Conservation (phyloP, 2,113 vertebrate species). For the Eublepharis macularius region DNA sequence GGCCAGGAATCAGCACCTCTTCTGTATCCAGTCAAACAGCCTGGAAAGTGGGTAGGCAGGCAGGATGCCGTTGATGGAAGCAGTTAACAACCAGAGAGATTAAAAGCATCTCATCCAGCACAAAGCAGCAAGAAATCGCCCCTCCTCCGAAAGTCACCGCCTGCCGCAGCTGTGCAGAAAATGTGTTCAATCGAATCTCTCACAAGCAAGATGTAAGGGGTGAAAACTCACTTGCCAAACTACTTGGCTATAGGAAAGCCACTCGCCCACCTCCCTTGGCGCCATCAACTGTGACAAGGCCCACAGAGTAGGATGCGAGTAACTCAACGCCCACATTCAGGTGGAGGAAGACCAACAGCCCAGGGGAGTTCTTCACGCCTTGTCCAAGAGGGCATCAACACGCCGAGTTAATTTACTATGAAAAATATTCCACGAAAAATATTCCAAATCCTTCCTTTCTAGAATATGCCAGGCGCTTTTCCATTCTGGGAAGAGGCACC, state of each 20-base stretch:
- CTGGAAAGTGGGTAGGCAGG: fast-evolving
- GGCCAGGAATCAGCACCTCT: fast-evolving
- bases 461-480: background rate
- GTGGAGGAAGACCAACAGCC: background rate
- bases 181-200: no score
- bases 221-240: no score
- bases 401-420: background rate
- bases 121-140: background rate
- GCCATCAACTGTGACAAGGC: background rate
- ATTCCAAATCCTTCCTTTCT: background rate
- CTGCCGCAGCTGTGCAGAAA: no score
- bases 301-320: background rate
- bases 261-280: background rate
- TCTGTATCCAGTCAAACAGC: background rate
- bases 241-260: background rate
- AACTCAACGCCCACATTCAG: no score
- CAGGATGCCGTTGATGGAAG: fast-evolving
- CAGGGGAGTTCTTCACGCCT: background rate
- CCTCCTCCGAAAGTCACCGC: no score
- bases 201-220: background rate
- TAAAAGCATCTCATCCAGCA: fast-evolving
- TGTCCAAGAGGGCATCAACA: background rate
- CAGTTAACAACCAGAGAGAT: background rate
- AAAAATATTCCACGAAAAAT: background rate
- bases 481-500: background rate